Conservation (phyloP, 1,140 invertebrate species). For the Bombus sibiricus region DNA sequence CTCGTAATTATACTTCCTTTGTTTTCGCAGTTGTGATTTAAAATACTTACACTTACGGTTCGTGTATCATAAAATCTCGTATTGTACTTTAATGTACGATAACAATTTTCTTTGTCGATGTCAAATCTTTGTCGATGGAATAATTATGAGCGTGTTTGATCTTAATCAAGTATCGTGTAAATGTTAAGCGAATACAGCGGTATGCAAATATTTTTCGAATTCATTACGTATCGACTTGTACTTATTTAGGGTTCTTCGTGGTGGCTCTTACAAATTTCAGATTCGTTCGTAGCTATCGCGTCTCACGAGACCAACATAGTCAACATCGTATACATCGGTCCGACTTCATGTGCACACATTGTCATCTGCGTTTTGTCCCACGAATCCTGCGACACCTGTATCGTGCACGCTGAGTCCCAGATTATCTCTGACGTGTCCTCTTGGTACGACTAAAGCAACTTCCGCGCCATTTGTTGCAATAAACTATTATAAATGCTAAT, state of each 20-base stretch:
- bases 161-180: neutral
- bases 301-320: slow-evolving; percentile 2
- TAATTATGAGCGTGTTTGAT: neutral
- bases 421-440: neutral
- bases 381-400: slow-evolving; percentile 19
- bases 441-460: neutral
- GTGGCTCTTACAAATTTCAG: neutral
- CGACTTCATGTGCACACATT: neutral
- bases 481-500: neutral
- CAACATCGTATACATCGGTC: neutral
- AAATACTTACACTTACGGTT: too few relatives aligned
- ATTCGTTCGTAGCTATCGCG: neutral
- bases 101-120: too few relatives aligned
- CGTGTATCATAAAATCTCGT: too few relatives aligned
- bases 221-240: neutral
- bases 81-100: too few relatives aligned
- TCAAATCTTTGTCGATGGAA: neutral
- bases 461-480: neutral
- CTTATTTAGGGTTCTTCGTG: neutral
- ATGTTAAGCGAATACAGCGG: too few relatives aligned
- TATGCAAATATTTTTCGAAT: neutral
- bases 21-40: too few relatives aligned
- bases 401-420: neutral
- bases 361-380: slow-evolving; percentile 21
- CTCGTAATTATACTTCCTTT: too few relatives aligned